Conservation (phyloP, 2,888 invertebrate species). For the Sminthurinus aureus region DNA sequence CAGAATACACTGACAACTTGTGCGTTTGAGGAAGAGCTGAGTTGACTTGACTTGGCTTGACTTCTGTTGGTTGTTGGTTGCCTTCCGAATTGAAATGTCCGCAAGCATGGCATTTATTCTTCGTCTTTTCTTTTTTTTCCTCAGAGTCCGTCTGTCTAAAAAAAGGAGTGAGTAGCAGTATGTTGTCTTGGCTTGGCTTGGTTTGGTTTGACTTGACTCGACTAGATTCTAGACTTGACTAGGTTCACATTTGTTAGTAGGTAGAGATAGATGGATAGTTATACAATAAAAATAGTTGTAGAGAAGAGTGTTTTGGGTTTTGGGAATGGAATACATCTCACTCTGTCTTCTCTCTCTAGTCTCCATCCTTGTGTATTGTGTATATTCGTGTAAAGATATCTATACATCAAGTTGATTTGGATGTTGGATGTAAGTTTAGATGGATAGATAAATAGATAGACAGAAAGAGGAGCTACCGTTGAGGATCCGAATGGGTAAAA, state of each 20-base stretch:
- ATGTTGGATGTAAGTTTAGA: no score
- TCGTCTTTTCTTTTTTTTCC: conserved; percentile 8
- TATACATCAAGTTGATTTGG: no score
- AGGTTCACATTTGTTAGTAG: background rate
- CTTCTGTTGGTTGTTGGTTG: no score
- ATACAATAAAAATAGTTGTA: background rate
- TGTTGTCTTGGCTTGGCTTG: background rate
- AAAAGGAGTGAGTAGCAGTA: background rate
- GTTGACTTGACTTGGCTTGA: conserved; percentile 33
- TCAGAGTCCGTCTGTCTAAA: conserved; percentile 1
- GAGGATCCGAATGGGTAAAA: no score
- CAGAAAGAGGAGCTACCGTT: no score
- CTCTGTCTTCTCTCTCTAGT: no score
- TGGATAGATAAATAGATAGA: no score
- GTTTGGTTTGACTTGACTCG: no score
- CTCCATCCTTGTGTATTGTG: no score
- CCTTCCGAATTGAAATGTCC: conserved; percentile 36
- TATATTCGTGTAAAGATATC: no score
- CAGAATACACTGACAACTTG: background rate
- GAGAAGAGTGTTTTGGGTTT: background rate
- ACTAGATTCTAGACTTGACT: no score
- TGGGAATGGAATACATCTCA: background rate
- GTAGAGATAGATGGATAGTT: background rate
- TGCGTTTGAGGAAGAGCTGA: background rate
- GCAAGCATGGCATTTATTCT: conserved; percentile 16